A percentile compares a stretch with the other conserved stretches of the same genome.
These are phyloP conservation scores for Sebastes minor DNA, from an alignment of 2,797 vertebrate genomes.

Conservation along the genomic window DNA sequence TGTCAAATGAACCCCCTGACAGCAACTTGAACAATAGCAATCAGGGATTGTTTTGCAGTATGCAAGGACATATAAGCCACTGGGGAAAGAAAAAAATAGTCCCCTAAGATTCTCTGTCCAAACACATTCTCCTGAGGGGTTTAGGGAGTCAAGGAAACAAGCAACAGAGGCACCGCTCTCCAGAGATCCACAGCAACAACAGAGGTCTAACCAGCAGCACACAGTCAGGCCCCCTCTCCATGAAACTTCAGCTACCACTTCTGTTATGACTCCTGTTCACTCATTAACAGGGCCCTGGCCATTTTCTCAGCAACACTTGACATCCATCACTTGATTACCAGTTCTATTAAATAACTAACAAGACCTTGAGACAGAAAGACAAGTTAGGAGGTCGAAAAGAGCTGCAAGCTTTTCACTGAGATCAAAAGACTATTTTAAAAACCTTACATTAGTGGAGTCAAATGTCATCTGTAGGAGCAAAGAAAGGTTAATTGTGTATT, in stretches of 20 bases:
- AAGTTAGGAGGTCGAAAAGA: neutral
- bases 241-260: conserved; percentile 54
- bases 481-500: neutral
- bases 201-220: conserved; percentile 39
- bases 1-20: conserved; percentile 35
- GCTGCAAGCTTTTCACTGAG: neutral
- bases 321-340: conserved; percentile 60
- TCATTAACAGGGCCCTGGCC: conserved; percentile 48
- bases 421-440: conserved; percentile 8
- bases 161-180: conserved; percentile 63
- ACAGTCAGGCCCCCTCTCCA: conserved; percentile 5
- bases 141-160: conserved; percentile 80
- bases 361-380: conserved; percentile 15
- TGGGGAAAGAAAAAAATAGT: conserved; percentile 30
- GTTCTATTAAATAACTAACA: conserved; percentile 48
- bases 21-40: conserved; percentile 16
- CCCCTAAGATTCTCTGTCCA: conserved; percentile 67
- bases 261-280: conserved; percentile 20
- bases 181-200: conserved; percentile 60
- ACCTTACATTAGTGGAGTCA: neutral
- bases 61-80: conserved; percentile 35
- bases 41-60: conserved; percentile 58
- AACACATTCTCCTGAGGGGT: conserved; percentile 76
- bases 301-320: conserved; percentile 62
- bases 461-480: conserved; percentile 7